A percentile compares a stretch with the other conserved stretches of the same genome.
phyloP scores from a whole-genome alignment of 1,140 invertebrate species.

The Sesamia nonagrioides region DNA sequence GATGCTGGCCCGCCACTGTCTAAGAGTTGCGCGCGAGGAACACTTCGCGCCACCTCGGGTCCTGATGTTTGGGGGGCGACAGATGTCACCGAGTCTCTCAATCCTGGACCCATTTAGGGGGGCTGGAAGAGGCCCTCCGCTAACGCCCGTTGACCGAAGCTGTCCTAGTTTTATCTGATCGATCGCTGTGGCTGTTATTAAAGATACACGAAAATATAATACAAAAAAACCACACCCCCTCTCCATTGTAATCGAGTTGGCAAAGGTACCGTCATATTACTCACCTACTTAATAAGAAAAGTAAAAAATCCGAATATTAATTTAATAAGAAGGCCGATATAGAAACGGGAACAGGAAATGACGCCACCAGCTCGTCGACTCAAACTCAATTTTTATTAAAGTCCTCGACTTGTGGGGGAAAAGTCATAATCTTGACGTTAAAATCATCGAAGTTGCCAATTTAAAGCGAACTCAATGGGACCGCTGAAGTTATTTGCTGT shows the following conservation, averaged over 20 bases:
- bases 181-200: too few relatives aligned
- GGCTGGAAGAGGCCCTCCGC: too few relatives aligned
- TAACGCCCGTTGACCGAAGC: too few relatives aligned
- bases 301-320: constrained; percentile 40
- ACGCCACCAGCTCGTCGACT: constrained; percentile 4
- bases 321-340: constrained; percentile 46
- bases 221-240: too few relatives aligned
- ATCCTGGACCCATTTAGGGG: too few relatives aligned
- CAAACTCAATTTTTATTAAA: constrained; percentile 56
- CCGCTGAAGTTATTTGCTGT: constrained; percentile 28
- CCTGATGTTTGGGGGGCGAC: too few relatives aligned
- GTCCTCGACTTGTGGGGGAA: constrained; percentile 20
- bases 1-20: too few relatives aligned
- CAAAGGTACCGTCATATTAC: constrained; percentile 30
- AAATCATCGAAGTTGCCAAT: constrained; percentile 47
- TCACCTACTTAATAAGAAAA: constrained; percentile 14
- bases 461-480: constrained; percentile 37
- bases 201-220: too few relatives aligned
- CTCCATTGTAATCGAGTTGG: constrained; percentile 20
- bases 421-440: constrained; percentile 45
- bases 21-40: too few relatives aligned
- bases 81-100: too few relatives aligned
- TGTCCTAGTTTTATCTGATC: too few relatives aligned
- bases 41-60: too few relatives aligned
- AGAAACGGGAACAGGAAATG: constrained; percentile 14